Evolutionary conservation across 2,797 vertebrate genomes (phyloP), one percentile per base, ranked within the genome.

Genomic region (Anas flavirostris): DNA sequence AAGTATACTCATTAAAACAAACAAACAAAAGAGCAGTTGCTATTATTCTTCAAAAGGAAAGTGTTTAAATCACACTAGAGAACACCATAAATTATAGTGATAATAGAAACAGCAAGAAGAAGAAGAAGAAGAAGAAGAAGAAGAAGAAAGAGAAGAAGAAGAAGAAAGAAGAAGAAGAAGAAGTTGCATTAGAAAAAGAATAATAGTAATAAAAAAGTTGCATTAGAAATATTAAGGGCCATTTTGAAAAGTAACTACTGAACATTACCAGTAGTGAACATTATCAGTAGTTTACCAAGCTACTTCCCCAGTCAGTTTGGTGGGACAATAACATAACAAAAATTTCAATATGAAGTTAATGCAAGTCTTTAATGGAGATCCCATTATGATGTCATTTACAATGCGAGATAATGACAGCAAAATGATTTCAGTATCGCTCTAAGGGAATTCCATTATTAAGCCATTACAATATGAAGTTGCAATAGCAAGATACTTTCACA

Each of bases 391-490:
- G 29, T n/a, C 93, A 94, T 94, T 96, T 96, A 88, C 0, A 1
- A 72, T 37, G 26, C 52, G 46, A 29, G 50, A 72, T 95, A 90
- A 94, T 88, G 91, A 94, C 55, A 66, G 91, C 46, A 95, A 92
- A 73, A 93, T 76, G 48, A 97, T 94, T 96, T 96, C 86, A 88
- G 1, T 86, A 87, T 76, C 70, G 90, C 55, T 94, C 92, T 88
- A 75, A 91, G 81, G 86, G 56, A 74, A 79, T 92, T 88, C 94
- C 84, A 95, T 97, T 97, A 94, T 86, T 73, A 95, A 97, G 35
- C 62, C 91, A 95, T 97, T 97, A 96, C 41, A 94, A 35, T 73
- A 69, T 6, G 82, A 96, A 95, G 23, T 72, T 90, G 35, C 64
- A 85, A 86, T 68, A 93, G 79, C 60, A 88, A 90, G 95, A 95